phyloP scores from a whole-genome alignment of 2,888 invertebrate species.

The Cepaea hortensis region DNA sequence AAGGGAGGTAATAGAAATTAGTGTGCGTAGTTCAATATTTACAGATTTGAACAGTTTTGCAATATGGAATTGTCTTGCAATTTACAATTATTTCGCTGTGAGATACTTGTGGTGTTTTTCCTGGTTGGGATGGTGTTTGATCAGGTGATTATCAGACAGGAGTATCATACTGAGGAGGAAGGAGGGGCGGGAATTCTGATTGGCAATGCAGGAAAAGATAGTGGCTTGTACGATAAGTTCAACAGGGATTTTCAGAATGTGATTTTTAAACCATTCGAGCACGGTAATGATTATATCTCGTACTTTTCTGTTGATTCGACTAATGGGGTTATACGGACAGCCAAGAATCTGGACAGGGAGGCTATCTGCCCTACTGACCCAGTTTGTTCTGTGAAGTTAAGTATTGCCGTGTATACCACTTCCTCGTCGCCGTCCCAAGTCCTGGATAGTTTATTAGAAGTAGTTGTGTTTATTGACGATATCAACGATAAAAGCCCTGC shows the following conservation, averaged over 20 bases:
- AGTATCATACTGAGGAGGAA: slow-evolving; percentile 53
- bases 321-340: slow-evolving; percentile 62
- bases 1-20: too few species aligned
- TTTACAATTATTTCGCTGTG: not conserved
- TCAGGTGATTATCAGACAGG: slow-evolving; percentile 1
- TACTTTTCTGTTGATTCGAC: slow-evolving; percentile 59
- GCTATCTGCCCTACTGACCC: slow-evolving; percentile 52
- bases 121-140: not conserved
- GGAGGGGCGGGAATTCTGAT: slow-evolving; percentile 49
- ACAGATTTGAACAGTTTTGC: not conserved
- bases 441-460: slow-evolving; percentile 54
- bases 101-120: not conserved
- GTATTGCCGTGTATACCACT: slow-evolving; percentile 57
- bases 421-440: slow-evolving; percentile 52
- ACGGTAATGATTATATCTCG: slow-evolving; percentile 61
- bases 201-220: slow-evolving; percentile 65
- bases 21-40: too few species aligned
- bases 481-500: slow-evolving; percentile 66
- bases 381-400: slow-evolving; percentile 58
- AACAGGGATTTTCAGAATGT: slow-evolving; percentile 60
- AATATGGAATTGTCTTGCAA: not conserved
- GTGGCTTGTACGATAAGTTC: slow-evolving; percentile 58
- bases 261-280: slow-evolving; percentile 63
- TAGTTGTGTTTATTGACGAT: slow-evolving; percentile 57
- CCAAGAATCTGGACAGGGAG: slow-evolving; percentile 63